A percentile compares a stretch with the other conserved stretches of the same genome.
phyloP scores from a whole-genome alignment of 2,888 invertebrate species.

The Meiosimyza decipiens region DNA sequence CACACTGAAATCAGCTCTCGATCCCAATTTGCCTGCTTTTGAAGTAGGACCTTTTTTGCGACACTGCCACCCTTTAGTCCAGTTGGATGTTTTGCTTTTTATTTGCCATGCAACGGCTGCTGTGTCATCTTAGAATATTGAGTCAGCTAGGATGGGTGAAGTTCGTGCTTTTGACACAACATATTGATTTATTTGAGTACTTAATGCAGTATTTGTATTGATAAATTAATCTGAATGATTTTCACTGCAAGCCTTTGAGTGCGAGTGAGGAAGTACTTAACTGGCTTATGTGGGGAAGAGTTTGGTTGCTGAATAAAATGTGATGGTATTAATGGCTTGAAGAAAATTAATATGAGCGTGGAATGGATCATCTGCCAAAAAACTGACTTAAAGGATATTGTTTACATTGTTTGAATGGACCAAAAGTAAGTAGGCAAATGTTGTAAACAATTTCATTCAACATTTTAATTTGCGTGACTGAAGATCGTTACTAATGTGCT shows the following conservation, averaged over 20 bases:
- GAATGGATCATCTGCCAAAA: conserved; percentile 17
- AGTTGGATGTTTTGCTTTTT: neutral
- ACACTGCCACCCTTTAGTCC: conserved; percentile 17
- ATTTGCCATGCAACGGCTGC: neutral
- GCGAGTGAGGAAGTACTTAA: neutral
- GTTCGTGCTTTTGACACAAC: conserved; percentile 9
- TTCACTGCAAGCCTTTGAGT: conserved; percentile 12
- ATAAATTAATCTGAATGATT: conserved; percentile 51
- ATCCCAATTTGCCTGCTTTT: too few relatives aligned
- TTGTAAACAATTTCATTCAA: too few relatives aligned
- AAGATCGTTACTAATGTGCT: too few relatives aligned
- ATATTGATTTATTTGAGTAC: conserved; percentile 53
- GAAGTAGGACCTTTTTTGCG: neutral
- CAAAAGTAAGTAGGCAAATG: too few relatives aligned
- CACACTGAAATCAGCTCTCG: neutral
- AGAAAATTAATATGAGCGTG: conserved; percentile 21
- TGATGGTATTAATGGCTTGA: conserved; percentile 20
- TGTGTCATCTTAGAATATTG: neutral
- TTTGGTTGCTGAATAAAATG: neutral
- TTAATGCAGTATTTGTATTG: conserved; percentile 52
- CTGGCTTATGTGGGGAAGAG: conserved; percentile 9
- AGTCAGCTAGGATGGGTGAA: neutral
- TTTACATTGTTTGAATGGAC: too few relatives aligned
- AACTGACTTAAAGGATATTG: neutral
- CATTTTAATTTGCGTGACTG: too few relatives aligned